These are phyloP conservation scores for Pterocles gutturalis DNA, from an alignment of 2,113 vertebrate species.

Conservation along the genomic window DNA sequence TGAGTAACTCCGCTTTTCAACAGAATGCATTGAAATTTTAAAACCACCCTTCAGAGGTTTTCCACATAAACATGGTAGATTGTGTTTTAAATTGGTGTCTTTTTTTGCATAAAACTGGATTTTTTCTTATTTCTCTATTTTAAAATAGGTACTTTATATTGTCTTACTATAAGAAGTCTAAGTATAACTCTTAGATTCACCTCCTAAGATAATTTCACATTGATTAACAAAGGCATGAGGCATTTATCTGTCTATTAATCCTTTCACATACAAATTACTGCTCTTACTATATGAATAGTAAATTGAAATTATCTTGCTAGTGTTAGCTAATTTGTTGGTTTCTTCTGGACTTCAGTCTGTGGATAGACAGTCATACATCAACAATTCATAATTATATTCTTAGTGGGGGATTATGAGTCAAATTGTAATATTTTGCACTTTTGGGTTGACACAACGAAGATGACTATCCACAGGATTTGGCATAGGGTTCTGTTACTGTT, in stretches of 20 bases:
- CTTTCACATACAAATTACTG: background rate
- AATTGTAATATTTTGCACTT: background rate
- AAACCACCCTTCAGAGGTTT: background rate
- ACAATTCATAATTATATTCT: background rate
- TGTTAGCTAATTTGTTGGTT: background rate
- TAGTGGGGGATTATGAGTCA: background rate
- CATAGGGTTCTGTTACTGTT: background rate
- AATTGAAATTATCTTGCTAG: background rate
- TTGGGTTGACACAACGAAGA: background rate
- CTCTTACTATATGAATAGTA: background rate
- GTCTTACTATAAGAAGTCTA: background rate
- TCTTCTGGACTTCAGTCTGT: background rate
- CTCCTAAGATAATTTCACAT: background rate
- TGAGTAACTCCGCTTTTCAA: background rate
- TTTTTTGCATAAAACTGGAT: background rate
- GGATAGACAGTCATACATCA: background rate
- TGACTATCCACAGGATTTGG: background rate
- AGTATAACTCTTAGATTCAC: background rate
- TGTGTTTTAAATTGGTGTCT: background rate
- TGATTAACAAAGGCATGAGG: background rate
- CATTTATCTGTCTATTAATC: background rate
- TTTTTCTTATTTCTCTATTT: background rate
- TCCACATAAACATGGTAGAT: background rate
- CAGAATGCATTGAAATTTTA: background rate
- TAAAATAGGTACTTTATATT: background rate